A percentile compares a stretch with the other conserved stretches of the same genome.
Evolutionary conservation across 2,888 invertebrate genomes (phyloP).

Genomic region (Monopis laevigella): DNA sequence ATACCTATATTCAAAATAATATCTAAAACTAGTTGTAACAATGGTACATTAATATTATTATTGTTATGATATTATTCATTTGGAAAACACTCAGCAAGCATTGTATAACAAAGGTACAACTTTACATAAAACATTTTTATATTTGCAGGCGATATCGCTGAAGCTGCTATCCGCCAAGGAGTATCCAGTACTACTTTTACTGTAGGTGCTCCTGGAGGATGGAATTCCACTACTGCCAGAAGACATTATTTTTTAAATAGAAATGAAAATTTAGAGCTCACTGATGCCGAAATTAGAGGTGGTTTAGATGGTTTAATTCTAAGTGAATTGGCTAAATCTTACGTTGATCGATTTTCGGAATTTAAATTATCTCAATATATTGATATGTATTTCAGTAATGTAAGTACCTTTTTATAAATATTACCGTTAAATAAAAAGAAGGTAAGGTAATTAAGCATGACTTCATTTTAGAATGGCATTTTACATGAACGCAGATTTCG

Average conservation of each 20-base stretch:
- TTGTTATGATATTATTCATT: background rate
- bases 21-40: background rate
- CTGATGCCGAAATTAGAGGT: constrained; percentile 74
- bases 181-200: constrained; percentile 26
- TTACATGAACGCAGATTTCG: constrained; percentile 32
- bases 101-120: background rate
- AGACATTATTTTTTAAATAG: constrained; percentile 68
- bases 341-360: constrained; percentile 48
- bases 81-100: background rate
- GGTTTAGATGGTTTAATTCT: constrained; percentile 73
- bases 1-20: background rate
- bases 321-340: constrained; percentile 34
- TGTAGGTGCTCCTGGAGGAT: constrained; percentile 69
- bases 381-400: constrained; percentile 75
- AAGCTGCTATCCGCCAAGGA: constrained; percentile 67
- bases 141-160: constrained; percentile 69
- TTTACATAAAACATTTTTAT: background rate
- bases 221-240: constrained; percentile 70
- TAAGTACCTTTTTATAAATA: constrained; percentile 21
- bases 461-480: constrained; percentile 19
- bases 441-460: background rate
- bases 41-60: background rate
- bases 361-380: constrained; percentile 73
- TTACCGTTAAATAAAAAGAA: background rate
- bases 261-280: constrained; percentile 62